Evolutionary conservation across 1,140 invertebrate genomes (phyloP).

Genomic region (Piezodorus guildinii): DNA sequence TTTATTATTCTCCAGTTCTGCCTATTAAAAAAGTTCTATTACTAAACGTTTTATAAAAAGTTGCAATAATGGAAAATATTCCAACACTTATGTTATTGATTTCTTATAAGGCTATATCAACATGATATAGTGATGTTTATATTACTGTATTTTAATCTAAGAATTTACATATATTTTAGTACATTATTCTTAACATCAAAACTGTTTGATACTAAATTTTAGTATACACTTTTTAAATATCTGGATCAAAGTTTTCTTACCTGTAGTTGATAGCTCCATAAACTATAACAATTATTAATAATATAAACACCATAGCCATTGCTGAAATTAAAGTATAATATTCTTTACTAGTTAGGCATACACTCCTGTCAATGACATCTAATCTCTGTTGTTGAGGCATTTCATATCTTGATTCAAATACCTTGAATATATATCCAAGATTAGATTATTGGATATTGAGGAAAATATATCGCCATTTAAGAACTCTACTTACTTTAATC

Average conservation of each 20-base stretch:
- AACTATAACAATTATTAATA: conserved; percentile 50
- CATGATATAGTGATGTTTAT: too few relatives aligned
- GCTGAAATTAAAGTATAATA: conserved; percentile 65
- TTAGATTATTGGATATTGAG: background rate
- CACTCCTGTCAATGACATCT: conserved; percentile 43
- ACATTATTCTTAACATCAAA: too few relatives aligned
- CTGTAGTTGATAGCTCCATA: conserved; percentile 54
- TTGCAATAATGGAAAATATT: too few relatives aligned
- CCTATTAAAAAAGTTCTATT: conserved; percentile 32
- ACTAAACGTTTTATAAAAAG: too few relatives aligned
- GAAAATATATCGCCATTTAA: background rate
- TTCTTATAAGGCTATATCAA: too few relatives aligned
- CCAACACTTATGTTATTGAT: too few relatives aligned
- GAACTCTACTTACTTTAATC: conserved; percentile 53
- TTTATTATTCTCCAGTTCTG: conserved; percentile 55
- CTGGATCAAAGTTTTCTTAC: conserved; percentile 35
- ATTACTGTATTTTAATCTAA: too few relatives aligned
- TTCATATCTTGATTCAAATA: conserved; percentile 59
- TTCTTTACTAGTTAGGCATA: conserved; percentile 59
- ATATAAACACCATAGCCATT: conserved; percentile 52
- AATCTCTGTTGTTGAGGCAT: conserved; percentile 44
- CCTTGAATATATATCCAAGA: conserved; percentile 32
- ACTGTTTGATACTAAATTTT: too few relatives aligned
- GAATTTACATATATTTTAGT: too few relatives aligned
- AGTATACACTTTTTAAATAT: too few relatives aligned